phyloP scores from a whole-genome alignment of 2,888 invertebrate species.

The Drosophila sordidula region DNA sequence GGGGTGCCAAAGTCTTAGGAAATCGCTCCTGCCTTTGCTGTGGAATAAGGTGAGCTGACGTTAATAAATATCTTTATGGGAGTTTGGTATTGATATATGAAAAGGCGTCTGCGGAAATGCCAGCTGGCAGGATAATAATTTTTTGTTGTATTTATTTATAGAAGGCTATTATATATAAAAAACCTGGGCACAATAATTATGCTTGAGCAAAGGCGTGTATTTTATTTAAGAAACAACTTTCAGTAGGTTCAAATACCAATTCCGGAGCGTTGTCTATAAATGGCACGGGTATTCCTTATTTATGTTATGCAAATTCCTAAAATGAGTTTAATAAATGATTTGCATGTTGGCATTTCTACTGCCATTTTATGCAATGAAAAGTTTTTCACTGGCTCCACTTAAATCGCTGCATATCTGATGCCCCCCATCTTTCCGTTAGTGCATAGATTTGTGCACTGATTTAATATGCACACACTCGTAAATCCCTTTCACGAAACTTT shows the following conservation, averaged over 20 bases:
- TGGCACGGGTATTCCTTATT: background rate
- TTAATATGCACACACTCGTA: conserved; percentile 75
- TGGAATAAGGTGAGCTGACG: background rate
- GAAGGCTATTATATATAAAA: background rate
- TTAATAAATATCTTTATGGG: background rate
- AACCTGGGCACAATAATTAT: background rate
- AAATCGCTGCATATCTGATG: conserved; percentile 60
- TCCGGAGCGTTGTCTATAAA: background rate
- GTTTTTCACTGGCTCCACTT: conserved; percentile 25
- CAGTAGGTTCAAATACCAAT: no score
- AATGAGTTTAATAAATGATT: conserved; percentile 46
- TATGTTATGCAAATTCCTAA: conserved; percentile 15
- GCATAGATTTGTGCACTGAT: conserved; percentile 49
- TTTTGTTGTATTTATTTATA: background rate
- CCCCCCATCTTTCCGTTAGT: conserved; percentile 2
- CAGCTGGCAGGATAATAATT: conserved; percentile 25
- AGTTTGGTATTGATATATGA: conserved; percentile 26
- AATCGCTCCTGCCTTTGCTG: conserved; percentile 10
- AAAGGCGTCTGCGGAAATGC: conserved; percentile 65
- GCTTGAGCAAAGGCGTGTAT: no score
- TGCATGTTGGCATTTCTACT: conserved; percentile 14
- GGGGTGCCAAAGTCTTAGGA: conserved; percentile 6
- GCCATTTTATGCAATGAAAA: conserved; percentile 15
- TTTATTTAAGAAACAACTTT: background rate
- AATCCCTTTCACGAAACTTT: conserved; percentile 64